Base-by-base conservation (phyloP, 2,113 vertebrate genomes). In the Crotophaga sulcirostris region DNA sequence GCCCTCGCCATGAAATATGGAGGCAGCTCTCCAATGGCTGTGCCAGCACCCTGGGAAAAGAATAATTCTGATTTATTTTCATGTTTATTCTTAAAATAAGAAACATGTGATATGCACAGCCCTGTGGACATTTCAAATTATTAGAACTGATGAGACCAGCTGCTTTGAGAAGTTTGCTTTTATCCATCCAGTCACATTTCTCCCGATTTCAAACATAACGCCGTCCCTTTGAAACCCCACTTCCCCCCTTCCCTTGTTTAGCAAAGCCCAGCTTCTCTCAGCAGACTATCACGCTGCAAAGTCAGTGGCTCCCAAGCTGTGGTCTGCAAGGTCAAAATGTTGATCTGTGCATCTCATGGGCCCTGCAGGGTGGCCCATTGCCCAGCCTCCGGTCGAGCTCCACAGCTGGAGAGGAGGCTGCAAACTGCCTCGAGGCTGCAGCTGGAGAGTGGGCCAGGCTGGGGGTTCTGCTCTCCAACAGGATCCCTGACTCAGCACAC, bases 1-100 rank as follows among this genome's bases (percentile, higher is more conserved):
- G 99, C 99, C 89, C 99, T 98, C 12, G 99, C 99, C 99, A 99
- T 99, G 78, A 99, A 99, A 92, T 99, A 99, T 0, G 99, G 99
- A 90, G 99, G 99, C 62, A 99, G 98, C 96, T 99, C 99, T 90
- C 99, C 99, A 11, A 99, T 99, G 90, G 99, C 99, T 15, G 99
- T 99, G 62, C 99, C 99, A 6, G 99, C 98, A 87, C 99, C 99
- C 99, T 99, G 89, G 33, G 77, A 76, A 80, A 86, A 90, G 79
- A 97, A 80, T 15, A 93, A 96, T 28, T 58, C 85, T 47, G 59
- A 88, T 83, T 96, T 54, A 94, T 81, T 94, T 80, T 51, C 18
- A 8, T 77, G 76, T 59, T 76, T 79, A 87, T 74, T 69, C 63
- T 87, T 64, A 42, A n/a, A 72, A 84, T 51, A 90, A 58, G 62